A percentile compares a stretch with the other conserved stretches of the same genome.
Evolutionary conservation across 2,888 invertebrate species (phyloP).

Genomic region (Steromphala cineraria): DNA sequence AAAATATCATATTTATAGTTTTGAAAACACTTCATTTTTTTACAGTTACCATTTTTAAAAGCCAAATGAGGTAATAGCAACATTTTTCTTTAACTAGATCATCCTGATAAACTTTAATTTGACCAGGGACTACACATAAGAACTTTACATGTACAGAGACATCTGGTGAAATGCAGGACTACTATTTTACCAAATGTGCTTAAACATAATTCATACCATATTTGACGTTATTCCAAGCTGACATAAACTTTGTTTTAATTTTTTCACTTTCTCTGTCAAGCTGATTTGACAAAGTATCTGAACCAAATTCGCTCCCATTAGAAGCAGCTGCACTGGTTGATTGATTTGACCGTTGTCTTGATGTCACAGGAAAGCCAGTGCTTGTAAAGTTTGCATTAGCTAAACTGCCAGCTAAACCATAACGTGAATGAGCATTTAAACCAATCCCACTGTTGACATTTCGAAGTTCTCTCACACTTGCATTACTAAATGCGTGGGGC

Average conservation of each 20-base stretch:
- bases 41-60: too few species aligned
- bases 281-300: not conserved
- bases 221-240: slow-evolving; percentile 94
- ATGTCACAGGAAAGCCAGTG: too few species aligned
- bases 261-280: slow-evolving; percentile 77
- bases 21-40: too few species aligned
- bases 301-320: not conserved
- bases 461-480: not conserved
- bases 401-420: not conserved
- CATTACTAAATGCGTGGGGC: not conserved
- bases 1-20: too few species aligned
- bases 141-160: too few species aligned
- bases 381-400: not conserved
- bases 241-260: slow-evolving; percentile 87
- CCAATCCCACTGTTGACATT: not conserved
- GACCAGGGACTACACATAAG: too few species aligned
- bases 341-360: not conserved
- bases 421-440: not conserved
- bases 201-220: slow-evolving; percentile 80
- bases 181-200: too few species aligned
- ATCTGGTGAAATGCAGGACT: too few species aligned
- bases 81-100: too few species aligned
- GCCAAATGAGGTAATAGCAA: too few species aligned
- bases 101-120: too few species aligned
- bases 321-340: not conserved